Percentiles rank a stretch among this genome's conserved stretches.
Evolutionary conservation across 2,113 vertebrate genomes (phyloP).

Genomic region (Rissa tridactyla): DNA sequence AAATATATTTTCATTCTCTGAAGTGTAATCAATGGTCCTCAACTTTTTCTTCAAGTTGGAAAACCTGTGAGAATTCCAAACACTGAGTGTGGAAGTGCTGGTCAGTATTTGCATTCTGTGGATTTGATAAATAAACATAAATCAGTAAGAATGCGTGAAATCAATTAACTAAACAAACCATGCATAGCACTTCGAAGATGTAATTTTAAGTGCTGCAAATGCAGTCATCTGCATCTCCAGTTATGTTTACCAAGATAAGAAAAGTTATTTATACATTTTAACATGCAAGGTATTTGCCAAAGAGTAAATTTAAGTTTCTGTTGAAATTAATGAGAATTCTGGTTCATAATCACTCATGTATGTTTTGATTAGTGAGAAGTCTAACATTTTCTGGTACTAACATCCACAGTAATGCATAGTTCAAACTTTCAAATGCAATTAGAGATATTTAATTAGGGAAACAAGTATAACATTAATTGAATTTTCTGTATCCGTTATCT

Average conservation of each 20-base stretch:
- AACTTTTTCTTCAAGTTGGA: not conserved
- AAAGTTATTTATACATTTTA: not conserved
- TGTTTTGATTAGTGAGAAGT: slow-evolving; percentile 48
- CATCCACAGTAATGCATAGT: not conserved
- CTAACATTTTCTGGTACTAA: not conserved
- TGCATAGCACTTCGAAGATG: not conserved
- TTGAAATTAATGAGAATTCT: slow-evolving; percentile 36
- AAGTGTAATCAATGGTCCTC: not conserved
- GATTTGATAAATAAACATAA: slow-evolving; percentile 52
- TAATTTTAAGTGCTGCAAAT: slow-evolving; percentile 18
- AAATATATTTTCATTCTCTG: slow-evolving; percentile 14
- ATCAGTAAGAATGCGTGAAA: slow-evolving; percentile 51
- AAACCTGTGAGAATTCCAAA: not conserved
- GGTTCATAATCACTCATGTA: not conserved
- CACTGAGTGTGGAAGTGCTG: not conserved
- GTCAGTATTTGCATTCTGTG: slow-evolving; percentile 57
- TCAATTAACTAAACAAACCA: slow-evolving; percentile 67
- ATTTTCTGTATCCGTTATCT: not conserved
- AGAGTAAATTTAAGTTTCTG: not conserved
- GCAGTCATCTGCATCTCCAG: slow-evolving; percentile 13
- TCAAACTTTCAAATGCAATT: slow-evolving; percentile 16
- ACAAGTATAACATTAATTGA: not conserved
- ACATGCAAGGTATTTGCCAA: not conserved
- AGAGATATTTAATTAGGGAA: slow-evolving; percentile 16
- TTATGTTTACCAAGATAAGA: slow-evolving; percentile 28